Evolutionary conservation across 2,113 vertebrate species (phyloP), one percentile per base, ranked within the genome.

Genomic region (Zeus faber): DNA sequence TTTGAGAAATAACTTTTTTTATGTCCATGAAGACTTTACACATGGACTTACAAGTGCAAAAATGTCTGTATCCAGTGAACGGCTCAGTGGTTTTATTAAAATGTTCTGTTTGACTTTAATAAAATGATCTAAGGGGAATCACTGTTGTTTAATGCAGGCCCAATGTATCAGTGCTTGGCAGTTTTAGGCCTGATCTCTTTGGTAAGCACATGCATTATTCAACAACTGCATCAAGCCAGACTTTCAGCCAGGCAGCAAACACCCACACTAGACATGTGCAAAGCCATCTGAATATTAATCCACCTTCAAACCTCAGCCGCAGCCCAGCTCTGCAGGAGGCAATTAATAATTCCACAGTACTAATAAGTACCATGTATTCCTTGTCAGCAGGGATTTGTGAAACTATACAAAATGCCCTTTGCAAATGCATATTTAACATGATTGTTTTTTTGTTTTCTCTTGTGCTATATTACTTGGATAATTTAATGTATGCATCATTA

Each of bases 121-220:
- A n/a, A n/a, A n/a, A n/a, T n/a, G n/a, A n/a, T n/a, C n/a, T n/a
- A n/a, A n/a, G n/a, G 33, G 33, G 33, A 37, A 44, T n/a, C 20
- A 9, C 23, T 2, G 24, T 4, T 49, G 26, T 18, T 29, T 20
- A 9, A 11, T 49, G 9, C 18, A 53, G 16, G 16, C 17, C 5
- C 39, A 5, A 27, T 47, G 17, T 26, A 41, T 27, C 4, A 14
- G 51, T 54, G 58, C 51, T 58, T 43, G 55, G 40, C 9, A 23
- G 17, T n/a, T n/a, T 5, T 11, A 25, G 29, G 45, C 54, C 57
- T 54, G 48, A 63, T 72, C 44, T 47, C 27, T 57, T 26, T 22
- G 67, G 25, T 67, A 49, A 58, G 33, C 47, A 65, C 26, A 64
- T 83, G 52, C 61, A 72, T 77, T 70, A 79, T 84, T 75, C 62